Conservation (phyloP, 1,140 invertebrate genomes). For the Pissodes strobi region DNA sequence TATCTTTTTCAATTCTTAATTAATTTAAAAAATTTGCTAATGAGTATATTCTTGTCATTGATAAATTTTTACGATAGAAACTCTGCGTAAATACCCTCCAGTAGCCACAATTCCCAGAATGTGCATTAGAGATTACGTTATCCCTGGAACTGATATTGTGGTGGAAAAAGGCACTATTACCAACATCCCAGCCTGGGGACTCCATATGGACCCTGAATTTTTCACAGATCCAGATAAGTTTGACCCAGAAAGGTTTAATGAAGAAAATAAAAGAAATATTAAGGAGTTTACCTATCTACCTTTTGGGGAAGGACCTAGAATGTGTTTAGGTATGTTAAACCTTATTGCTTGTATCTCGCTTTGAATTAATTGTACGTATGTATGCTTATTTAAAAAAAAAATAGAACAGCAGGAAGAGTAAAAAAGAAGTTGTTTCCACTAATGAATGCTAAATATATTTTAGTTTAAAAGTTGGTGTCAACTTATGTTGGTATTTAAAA, state of each 20-base stretch:
- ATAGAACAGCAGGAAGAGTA: too few species aligned
- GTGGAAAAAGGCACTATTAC: not conserved
- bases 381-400: too few species aligned
- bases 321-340: conserved; percentile 26
- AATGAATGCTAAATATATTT: too few species aligned
- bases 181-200: not conserved
- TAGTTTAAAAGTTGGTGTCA: too few species aligned
- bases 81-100: conserved; percentile 62
- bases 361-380: too few species aligned
- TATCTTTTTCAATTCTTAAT: too few species aligned
- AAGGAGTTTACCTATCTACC: conserved; percentile 5
- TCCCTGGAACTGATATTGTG: conserved; percentile 35
- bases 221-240: conserved; percentile 12
- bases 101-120: conserved; percentile 57
- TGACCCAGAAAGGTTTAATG: conserved; percentile 10
- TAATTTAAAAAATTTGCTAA: too few species aligned
- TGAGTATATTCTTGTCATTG: too few species aligned
- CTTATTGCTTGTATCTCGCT: too few species aligned
- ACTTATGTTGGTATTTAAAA: too few species aligned
- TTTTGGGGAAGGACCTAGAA: conserved; percentile 17
- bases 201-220: conserved; percentile 18
- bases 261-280: not conserved
- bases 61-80: too few species aligned
- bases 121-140: conserved; percentile 59
- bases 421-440: too few species aligned